phyloP scores from a whole-genome alignment of 2,888 invertebrate genomes.

The Ectobius pallidus region DNA sequence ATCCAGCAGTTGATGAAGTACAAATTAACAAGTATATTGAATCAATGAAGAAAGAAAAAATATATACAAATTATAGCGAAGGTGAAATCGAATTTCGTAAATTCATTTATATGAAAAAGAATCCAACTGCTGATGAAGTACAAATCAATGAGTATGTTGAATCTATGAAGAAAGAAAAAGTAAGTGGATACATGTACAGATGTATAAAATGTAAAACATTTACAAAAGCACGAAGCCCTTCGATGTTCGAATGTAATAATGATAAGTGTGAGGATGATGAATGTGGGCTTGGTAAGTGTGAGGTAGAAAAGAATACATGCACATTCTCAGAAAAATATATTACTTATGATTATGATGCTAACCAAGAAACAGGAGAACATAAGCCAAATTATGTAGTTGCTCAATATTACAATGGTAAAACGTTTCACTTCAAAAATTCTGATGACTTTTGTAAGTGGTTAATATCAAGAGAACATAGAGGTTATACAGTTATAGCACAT shows the following conservation, averaged over 20 bases:
- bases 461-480: not conserved
- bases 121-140: too few relatives aligned
- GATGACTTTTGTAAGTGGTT: too few relatives aligned
- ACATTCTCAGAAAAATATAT: not conserved
- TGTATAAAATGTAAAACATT: not conserved
- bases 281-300: too few relatives aligned
- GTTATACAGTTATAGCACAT: not conserved
- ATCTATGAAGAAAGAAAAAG: not conserved
- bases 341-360: not conserved
- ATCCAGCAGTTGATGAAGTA: not conserved
- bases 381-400: not conserved
- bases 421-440: not conserved
- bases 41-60: not conserved
- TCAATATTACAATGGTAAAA: not conserved
- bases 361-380: not conserved
- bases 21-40: not conserved
- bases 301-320: not conserved
- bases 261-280: too few relatives aligned
- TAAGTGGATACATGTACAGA: not conserved
- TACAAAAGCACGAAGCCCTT: too few relatives aligned
- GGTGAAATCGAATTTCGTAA: too few relatives aligned
- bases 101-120: too few relatives aligned
- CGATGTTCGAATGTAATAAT: not conserved
- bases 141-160: too few relatives aligned
- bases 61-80: too few relatives aligned